Conservation (phyloP, 2,888 invertebrate genomes). For the Argynnis bischoffii region DNA sequence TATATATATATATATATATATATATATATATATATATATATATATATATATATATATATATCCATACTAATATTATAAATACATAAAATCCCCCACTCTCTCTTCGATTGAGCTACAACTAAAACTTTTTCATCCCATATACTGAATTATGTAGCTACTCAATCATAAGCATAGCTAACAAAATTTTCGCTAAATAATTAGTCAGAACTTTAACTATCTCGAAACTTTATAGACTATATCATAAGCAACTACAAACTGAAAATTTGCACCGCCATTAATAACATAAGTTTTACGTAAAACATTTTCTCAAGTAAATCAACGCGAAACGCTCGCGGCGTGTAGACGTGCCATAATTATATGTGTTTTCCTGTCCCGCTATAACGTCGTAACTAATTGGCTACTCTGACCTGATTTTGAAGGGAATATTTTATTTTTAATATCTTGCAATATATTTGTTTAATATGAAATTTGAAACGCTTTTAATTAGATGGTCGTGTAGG, state of each 20-base stretch:
- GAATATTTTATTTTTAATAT: no score
- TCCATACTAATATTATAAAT: no score
- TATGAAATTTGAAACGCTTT: no score
- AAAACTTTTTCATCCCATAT: not conserved
- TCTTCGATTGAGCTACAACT: not conserved
- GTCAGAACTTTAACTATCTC: constrained; percentile 7
- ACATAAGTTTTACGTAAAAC: constrained; percentile 18
- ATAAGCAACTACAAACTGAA: not conserved
- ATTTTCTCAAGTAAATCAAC: constrained; percentile 34
- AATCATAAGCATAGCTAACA: constrained; percentile 2
- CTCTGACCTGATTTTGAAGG: no score
- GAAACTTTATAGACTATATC: constrained; percentile 12
- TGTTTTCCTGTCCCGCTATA: constrained; percentile 10
- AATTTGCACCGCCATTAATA: constrained; percentile 13
- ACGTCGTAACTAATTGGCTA: not conserved
- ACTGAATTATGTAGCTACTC: not conserved
- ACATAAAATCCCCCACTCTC: not conserved
- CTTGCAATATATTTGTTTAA: no score
- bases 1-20: no score
- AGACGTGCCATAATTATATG: constrained; percentile 26
- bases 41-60: no score
- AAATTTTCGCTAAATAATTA: constrained; percentile 15
- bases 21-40: no score
- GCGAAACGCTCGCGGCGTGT: constrained; percentile 35
- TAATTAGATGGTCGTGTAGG: no score